Percentiles rank a stretch among this genome's conserved stretches.
Conservation (phyloP, 2,113 vertebrate species). For the Leptosomus discolor region DNA sequence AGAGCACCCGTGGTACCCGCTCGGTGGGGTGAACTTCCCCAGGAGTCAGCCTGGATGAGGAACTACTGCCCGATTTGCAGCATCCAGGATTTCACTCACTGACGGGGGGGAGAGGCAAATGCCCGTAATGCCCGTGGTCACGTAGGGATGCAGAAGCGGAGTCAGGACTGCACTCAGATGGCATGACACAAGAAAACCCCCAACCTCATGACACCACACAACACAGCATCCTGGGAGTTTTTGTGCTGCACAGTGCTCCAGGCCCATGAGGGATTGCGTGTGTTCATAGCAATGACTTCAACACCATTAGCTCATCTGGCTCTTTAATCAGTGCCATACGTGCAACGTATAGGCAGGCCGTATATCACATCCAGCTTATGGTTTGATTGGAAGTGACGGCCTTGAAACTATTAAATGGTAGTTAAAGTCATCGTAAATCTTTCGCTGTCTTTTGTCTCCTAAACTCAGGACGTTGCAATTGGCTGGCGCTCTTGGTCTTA, state of each 20-base stretch:
- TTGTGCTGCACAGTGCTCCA: background rate
- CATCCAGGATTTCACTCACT: background rate
- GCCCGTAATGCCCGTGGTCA: background rate
- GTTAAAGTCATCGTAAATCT: background rate
- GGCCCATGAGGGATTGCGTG: background rate
- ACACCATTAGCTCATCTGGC: background rate
- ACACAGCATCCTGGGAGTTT: no score
- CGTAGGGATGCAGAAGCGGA: background rate
- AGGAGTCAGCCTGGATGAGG: background rate
- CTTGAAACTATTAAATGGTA: background rate
- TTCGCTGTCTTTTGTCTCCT: background rate
- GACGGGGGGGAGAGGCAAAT: background rate
- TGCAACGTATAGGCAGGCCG: background rate
- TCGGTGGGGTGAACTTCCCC: background rate
- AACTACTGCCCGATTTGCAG: background rate
- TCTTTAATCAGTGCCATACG: background rate
- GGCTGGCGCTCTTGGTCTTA: background rate
- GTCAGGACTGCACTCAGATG: background rate
- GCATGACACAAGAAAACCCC: background rate
- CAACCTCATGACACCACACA: background rate
- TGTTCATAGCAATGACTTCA: background rate
- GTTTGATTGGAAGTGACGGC: background rate
- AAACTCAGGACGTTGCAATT: background rate
- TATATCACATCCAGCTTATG: background rate
- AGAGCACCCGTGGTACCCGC: no score